A percentile compares a stretch with the other conserved stretches of the same genome.
Conservation (phyloP, 2,888 invertebrate genomes). For the Nipponacmea schrenckii region DNA sequence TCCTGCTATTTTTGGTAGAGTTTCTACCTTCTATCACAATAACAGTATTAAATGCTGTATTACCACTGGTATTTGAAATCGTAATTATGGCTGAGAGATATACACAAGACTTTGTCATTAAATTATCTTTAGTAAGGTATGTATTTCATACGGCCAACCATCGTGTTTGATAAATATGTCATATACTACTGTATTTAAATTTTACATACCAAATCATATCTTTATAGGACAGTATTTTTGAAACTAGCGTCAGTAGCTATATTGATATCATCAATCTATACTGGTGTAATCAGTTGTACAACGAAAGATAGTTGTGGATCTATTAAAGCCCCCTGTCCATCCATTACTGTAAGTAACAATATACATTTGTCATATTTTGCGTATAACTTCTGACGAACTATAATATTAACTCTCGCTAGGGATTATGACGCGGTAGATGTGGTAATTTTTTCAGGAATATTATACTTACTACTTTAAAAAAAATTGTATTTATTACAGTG, state of each 20-base stretch:
- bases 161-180: too few species aligned
- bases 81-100: constrained; percentile 79
- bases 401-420: too few species aligned
- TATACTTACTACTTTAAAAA: too few species aligned
- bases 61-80: constrained; percentile 79
- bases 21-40: constrained; percentile 81
- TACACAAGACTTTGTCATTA: constrained; percentile 76
- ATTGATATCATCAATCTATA: constrained; percentile 76
- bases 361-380: too few species aligned
- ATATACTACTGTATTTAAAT: too few species aligned
- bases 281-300: constrained; percentile 41
- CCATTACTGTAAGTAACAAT: constrained; percentile 35
- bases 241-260: constrained; percentile 81
- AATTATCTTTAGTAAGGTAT: constrained; percentile 75
- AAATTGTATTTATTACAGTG: constrained; percentile 72
- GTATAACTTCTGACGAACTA: too few species aligned
- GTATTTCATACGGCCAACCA: background rate
- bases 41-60: constrained; percentile 77
- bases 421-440: too few species aligned
- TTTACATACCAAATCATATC: too few species aligned
- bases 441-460: too few species aligned
- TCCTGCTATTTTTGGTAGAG: constrained; percentile 72
- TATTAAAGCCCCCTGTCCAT: constrained; percentile 30
- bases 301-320: constrained; percentile 38
- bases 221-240: constrained; percentile 75